Percentiles rank a stretch among this genome's conserved stretches.
phyloP scores from a whole-genome alignment of 2,797 vertebrate species.

The Podarcis lilfordi region DNA sequence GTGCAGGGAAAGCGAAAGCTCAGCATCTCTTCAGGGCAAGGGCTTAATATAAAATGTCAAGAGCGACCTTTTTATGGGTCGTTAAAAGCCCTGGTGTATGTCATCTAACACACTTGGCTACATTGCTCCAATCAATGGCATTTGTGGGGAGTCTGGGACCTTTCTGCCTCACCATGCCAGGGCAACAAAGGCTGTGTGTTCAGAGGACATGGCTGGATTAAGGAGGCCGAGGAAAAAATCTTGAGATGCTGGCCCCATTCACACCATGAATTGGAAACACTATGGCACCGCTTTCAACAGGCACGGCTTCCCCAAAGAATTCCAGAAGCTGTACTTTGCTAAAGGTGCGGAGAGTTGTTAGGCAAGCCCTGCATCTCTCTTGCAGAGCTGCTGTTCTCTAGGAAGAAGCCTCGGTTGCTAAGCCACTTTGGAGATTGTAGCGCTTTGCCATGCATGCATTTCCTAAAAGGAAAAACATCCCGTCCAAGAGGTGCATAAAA shows the following conservation, averaged over 20 bases:
- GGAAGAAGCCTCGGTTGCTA: no score
- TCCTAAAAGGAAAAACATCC: no score
- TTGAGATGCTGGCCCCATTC: conserved; percentile 28
- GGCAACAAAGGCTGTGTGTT: conserved; percentile 72
- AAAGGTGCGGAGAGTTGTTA: not conserved
- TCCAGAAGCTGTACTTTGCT: no score
- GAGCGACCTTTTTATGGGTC: conserved; percentile 56
- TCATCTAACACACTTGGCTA: conserved; percentile 70
- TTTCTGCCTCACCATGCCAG: conserved; percentile 58
- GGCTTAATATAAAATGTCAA: conserved; percentile 49
- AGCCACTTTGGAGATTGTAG: no score
- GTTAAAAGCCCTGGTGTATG: conserved; percentile 71
- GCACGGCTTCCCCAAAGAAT: no score
- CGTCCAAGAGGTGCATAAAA: no score
- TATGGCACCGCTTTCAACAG: not conserved
- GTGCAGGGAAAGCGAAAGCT: conserved; percentile 21
- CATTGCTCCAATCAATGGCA: conserved; percentile 43
- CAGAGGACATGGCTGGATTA: conserved; percentile 63
- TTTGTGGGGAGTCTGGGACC: conserved; percentile 68
- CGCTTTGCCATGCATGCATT: no score
- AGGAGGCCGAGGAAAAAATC: conserved; percentile 60
- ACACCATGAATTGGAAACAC: no score
- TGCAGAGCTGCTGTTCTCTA: no score
- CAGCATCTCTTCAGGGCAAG: conserved; percentile 34
- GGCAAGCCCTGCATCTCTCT: not conserved